A percentile compares a stretch with the other conserved stretches of the same genome.
phyloP scores from a whole-genome alignment of 2,888 invertebrate genomes.

The Eupithecia insigniata region DNA sequence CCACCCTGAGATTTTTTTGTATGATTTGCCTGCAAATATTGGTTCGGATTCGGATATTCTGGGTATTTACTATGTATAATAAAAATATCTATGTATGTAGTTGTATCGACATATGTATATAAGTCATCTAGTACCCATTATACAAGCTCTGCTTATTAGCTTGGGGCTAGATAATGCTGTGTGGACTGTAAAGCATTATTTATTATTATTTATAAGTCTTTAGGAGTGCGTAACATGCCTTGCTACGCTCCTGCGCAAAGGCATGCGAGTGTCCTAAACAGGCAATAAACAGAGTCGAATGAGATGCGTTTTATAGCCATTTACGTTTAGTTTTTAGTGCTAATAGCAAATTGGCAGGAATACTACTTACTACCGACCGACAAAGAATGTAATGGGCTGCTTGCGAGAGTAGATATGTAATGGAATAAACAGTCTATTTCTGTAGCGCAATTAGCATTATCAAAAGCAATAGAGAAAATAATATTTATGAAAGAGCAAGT shows the following conservation, averaged over 20 bases:
- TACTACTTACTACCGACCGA: constrained; percentile 34
- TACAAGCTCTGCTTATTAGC: too few species aligned
- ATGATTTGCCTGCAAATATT: too few species aligned
- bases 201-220: neutral
- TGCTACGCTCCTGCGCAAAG: constrained; percentile 42
- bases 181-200: too few species aligned
- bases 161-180: too few species aligned
- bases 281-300: constrained; percentile 57
- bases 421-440: neutral
- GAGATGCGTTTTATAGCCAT: constrained; percentile 57
- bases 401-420: neutral
- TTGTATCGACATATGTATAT: too few species aligned
- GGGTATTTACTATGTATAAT: too few species aligned
- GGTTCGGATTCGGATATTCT: too few species aligned
- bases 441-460: neutral
- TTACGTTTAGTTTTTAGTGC: constrained; percentile 65
- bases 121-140: too few species aligned
- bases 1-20: too few species aligned
- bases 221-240: constrained; percentile 2
- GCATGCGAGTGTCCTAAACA: constrained; percentile 28
- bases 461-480: neutral
- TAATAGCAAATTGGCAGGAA: constrained; percentile 55
- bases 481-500: neutral
- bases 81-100: too few species aligned
- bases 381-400: constrained; percentile 18